Evolutionary conservation across 2,113 vertebrate genomes (phyloP).

Genomic region (Promerops cafer): DNA sequence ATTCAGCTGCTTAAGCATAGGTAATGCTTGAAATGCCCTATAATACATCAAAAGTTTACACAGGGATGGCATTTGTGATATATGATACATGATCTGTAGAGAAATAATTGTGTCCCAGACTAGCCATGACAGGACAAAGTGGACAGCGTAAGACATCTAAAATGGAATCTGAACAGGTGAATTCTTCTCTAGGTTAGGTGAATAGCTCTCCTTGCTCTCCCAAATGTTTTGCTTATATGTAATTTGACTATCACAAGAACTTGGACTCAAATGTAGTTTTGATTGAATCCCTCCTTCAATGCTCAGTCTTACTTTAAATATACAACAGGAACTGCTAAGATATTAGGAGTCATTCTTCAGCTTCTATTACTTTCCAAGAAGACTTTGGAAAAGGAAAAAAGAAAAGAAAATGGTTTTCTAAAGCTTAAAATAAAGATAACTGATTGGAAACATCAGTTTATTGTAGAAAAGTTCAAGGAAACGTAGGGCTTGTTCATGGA

Average conservation of each 20-base stretch:
- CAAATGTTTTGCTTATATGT: neutral
- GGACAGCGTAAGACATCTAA: neutral
- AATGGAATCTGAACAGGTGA: neutral
- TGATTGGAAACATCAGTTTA: neutral
- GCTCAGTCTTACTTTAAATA: neutral
- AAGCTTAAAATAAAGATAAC: neutral
- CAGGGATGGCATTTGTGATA: neutral
- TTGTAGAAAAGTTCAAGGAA: neutral
- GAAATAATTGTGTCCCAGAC: neutral
- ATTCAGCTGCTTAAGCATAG: neutral
- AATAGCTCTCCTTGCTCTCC: neutral
- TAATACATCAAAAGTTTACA: neutral
- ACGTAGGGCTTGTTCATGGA: neutral
- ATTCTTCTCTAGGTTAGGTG: neutral
- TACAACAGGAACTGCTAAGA: neutral
- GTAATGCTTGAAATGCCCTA: neutral
- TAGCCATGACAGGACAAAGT: neutral
- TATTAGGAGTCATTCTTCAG: neutral
- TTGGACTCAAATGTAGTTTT: neutral
- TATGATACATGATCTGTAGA: neutral
- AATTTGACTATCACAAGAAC: neutral
- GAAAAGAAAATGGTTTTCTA: neutral
- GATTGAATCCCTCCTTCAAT: neutral
- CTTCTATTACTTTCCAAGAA: neutral
- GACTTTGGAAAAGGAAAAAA: neutral